Percentiles rank a stretch among this genome's conserved stretches.
Conservation (phyloP, 2,888 invertebrate genomes). For the Poecilus cupreus region DNA sequence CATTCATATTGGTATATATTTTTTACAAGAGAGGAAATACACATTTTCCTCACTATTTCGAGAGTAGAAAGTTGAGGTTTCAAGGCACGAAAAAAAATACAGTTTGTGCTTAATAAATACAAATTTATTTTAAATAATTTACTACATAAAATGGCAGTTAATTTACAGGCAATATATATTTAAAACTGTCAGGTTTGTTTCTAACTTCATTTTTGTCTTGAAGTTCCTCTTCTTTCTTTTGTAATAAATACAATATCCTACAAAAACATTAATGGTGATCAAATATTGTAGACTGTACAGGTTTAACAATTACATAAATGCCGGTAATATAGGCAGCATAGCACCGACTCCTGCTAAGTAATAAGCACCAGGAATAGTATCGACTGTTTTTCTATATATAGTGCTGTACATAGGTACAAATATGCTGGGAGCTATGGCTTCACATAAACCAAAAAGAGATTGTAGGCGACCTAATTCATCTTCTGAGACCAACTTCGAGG, state of each 20-base stretch:
- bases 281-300: too few species aligned
- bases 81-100: too few species aligned
- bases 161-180: conserved; percentile 18
- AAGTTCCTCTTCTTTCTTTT: not conserved
- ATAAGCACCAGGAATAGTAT: conserved; percentile 75
- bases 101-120: too few species aligned
- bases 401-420: conserved; percentile 76
- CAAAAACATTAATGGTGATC: too few species aligned
- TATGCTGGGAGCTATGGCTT: conserved; percentile 76
- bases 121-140: too few species aligned
- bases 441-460: conserved; percentile 78
- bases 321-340: conserved; percentile 73
- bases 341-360: conserved; percentile 75
- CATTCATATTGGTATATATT: too few species aligned
- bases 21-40: too few species aligned
- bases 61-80: too few species aligned
- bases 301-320: conserved; percentile 74
- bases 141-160: too few species aligned
- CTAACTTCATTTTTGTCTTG: not conserved
- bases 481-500: conserved; percentile 70
- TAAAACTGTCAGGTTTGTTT: conserved; percentile 25
- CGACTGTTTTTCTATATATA: conserved; percentile 74
- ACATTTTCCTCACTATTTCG: too few species aligned
- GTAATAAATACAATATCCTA: conserved; percentile 2
- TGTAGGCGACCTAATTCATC: conserved; percentile 71